A percentile compares a stretch with the other conserved stretches of the same genome.
phyloP scores from a whole-genome alignment of 2,888 invertebrate species.

The Megalurothrips usitatus region DNA sequence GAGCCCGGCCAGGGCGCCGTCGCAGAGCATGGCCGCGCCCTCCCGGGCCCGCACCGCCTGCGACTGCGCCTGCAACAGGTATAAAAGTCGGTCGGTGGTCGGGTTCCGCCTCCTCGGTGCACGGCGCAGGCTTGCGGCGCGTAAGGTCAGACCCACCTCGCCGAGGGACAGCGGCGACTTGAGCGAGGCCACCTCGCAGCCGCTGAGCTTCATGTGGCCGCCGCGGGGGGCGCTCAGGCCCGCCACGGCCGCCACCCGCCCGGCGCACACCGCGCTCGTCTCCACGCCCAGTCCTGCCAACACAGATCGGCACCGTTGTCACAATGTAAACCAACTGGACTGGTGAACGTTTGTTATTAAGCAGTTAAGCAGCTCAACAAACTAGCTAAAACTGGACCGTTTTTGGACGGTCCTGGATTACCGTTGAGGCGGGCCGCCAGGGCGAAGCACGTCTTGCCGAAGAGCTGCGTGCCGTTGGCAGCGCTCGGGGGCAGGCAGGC shows the following conservation, averaged over 20 bases:
- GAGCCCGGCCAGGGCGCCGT: neutral
- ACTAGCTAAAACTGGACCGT: no score
- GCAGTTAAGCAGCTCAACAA: no score
- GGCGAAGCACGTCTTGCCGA: neutral
- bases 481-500: neutral
- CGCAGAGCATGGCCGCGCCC: constrained; percentile 12
- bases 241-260: neutral
- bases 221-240: neutral
- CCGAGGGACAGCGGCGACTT: neutral
- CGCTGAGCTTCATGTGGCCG: neutral
- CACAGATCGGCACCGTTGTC: neutral
- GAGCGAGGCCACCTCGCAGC: constrained; percentile 7
- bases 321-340: no score
- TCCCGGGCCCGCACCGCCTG: constrained; percentile 6
- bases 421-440: neutral
- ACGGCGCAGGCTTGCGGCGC: no score
- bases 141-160: constrained; percentile 2
- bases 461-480: neutral
- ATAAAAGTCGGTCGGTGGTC: no score
- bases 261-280: constrained; percentile 5
- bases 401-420: neutral
- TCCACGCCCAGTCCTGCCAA: neutral
- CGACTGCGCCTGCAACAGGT: neutral
- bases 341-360: no score
- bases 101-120: no score